Base-by-base conservation (phyloP, 1,140 invertebrate genomes). In the Tetraneura akinire region DNA sequence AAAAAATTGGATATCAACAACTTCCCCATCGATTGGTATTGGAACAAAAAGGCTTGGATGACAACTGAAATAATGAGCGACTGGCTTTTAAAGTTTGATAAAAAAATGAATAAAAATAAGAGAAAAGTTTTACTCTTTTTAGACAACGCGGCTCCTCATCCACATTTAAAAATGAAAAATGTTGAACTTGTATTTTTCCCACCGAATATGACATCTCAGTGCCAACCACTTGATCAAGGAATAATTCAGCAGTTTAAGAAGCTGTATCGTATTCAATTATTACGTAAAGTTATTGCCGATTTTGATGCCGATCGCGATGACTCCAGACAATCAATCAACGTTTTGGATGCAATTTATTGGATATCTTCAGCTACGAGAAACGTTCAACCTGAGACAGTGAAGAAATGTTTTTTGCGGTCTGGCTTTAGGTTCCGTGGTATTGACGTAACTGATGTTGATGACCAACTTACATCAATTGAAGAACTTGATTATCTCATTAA, bases 231-330 rank as follows among this genome's bases (percentile, higher is more conserved):
- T 1, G 51, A 53, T 18, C n/a, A 53, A 18, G 51, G 18, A 5
- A 53, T 53, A 53, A 53, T 53, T 18, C n/a, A 53, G n/a, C 51
- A 53, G n/a, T 53, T 53, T 53, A 53, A 53, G n/a, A 53, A 53
- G 51, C 51, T 53, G 10, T 55, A 21, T 55, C n/a, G n/a, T n/a
- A n/a, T n/a, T n/a, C n/a, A n/a, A n/a, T n/a, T n/a, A n/a, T n/a
- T n/a, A n/a, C n/a, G n/a, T n/a, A n/a, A n/a, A n/a, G n/a, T n/a
- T n/a, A n/a, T n/a, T n/a, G n/a, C n/a, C n/a, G n/a, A n/a, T n/a
- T n/a, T n/a, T n/a, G n/a, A n/a, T n/a, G n/a, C n/a, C n/a, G n/a
- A n/a, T n/a, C n/a, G n/a, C n/a, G n/a, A n/a, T n/a, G n/a, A n/a
- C n/a, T n/a, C n/a, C n/a, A n/a, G n/a, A n/a, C n/a, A n/a, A n/a